A percentile compares a stretch with the other conserved stretches of the same genome.
Conservation (phyloP, 2,888 invertebrate genomes). For the Diaphora mendica region DNA sequence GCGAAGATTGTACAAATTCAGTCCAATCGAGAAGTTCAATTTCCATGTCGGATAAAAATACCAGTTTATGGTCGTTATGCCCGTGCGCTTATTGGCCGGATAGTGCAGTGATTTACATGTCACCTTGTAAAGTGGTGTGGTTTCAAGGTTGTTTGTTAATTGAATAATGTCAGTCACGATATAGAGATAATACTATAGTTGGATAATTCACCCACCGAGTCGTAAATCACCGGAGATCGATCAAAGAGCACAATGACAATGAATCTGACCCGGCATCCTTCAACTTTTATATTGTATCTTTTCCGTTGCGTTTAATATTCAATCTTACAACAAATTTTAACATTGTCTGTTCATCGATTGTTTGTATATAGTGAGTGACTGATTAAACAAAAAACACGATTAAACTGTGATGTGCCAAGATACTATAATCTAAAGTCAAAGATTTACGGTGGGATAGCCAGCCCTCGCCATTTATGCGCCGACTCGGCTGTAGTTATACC, state of each 20-base stretch:
- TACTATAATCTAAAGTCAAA: too few relatives aligned
- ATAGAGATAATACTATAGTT: background rate
- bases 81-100: background rate
- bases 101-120: background rate
- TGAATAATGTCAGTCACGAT: background rate
- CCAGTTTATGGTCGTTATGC: background rate
- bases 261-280: background rate
- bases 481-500: too few relatives aligned
- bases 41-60: too few relatives aligned
- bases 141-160: background rate
- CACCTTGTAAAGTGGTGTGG: background rate
- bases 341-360: background rate
- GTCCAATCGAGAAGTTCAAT: background rate
- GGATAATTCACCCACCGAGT: background rate
- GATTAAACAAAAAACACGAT: too few relatives aligned
- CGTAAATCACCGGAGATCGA: background rate
- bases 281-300: background rate
- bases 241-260: background rate
- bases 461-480: too few relatives aligned
- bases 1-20: too few relatives aligned
- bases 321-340: background rate
- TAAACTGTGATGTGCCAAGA: too few relatives aligned
- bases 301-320: background rate
- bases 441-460: too few relatives aligned
- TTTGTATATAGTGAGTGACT: too few relatives aligned